Evolutionary conservation across 2,113 vertebrate species (phyloP).

Genomic region (Phrynocephalus versicolor): DNA sequence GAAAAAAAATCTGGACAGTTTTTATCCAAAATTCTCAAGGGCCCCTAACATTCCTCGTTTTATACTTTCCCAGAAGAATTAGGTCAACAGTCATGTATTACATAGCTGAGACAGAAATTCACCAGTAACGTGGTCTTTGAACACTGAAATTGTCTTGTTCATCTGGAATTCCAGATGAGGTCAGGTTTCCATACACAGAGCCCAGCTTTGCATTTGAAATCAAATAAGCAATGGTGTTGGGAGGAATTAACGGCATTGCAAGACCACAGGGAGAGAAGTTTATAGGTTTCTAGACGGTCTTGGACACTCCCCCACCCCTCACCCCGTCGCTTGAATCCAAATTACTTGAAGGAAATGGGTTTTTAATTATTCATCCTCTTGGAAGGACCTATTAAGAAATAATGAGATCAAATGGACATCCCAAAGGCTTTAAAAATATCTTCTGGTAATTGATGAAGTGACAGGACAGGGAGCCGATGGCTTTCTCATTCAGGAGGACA

Average conservation of each 20-base stretch:
- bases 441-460: conserved; percentile 7
- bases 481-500: too few relatives aligned
- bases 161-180: neutral
- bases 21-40: neutral
- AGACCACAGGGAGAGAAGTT: neutral
- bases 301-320: neutral
- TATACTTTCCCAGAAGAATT: neutral
- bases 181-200: neutral
- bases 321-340: conserved; percentile 6
- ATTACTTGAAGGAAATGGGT: conserved; percentile 40
- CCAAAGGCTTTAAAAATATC: conserved; percentile 49
- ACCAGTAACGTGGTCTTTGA: neutral
- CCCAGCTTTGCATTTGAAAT: neutral
- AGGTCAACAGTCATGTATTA: neutral
- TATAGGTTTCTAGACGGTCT: neutral
- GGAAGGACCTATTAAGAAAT: conserved; percentile 52
- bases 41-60: neutral
- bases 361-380: conserved; percentile 27
- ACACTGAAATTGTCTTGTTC: neutral
- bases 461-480: conserved; percentile 1
- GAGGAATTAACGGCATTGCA: neutral
- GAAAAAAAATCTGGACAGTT: too few relatives aligned
- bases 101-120: neutral
- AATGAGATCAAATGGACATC: conserved; percentile 47
- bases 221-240: neutral